A percentile compares a stretch with the other conserved stretches of the same genome.
Conservation (phyloP, 2,888 invertebrate species). For the Calameuta idolon region DNA sequence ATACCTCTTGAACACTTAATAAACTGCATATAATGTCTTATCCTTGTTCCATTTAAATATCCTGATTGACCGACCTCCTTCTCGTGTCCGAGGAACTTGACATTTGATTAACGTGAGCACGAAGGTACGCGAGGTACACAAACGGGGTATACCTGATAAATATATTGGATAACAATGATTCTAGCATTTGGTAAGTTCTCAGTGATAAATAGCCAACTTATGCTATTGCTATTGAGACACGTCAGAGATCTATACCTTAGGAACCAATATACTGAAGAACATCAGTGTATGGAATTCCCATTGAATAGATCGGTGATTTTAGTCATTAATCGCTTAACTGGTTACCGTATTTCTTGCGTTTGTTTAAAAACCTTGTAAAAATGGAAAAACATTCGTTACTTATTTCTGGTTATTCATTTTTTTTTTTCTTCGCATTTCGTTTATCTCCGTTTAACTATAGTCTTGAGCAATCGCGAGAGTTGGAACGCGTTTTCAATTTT, state of each 20-base stretch:
- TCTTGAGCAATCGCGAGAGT: not conserved
- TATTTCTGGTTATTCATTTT: not conserved
- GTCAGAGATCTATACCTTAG: not conserved
- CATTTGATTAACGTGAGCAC: not conserved
- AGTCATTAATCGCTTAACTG: not conserved
- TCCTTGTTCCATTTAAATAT: not conserved
- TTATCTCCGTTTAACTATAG: not conserved
- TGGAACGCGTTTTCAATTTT: not conserved
- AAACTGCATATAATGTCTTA: not conserved
- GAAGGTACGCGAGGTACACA: not conserved
- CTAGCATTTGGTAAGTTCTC: not conserved
- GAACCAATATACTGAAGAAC: not conserved
- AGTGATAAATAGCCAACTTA: not conserved
- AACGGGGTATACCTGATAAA: not conserved
- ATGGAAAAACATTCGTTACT: conserved; percentile 1
- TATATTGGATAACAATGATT: not conserved
- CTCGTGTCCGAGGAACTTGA: not conserved
- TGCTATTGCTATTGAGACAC: not conserved
- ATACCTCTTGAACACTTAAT: not conserved
- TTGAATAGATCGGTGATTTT: not conserved
- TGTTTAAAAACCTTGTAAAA: conserved; percentile 11
- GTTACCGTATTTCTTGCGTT: not conserved
- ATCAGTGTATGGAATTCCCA: not conserved
- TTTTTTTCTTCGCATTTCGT: not conserved
- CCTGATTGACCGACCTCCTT: not conserved